phyloP scores from a whole-genome alignment of 2,888 invertebrate genomes.

The Aromia moschata region DNA sequence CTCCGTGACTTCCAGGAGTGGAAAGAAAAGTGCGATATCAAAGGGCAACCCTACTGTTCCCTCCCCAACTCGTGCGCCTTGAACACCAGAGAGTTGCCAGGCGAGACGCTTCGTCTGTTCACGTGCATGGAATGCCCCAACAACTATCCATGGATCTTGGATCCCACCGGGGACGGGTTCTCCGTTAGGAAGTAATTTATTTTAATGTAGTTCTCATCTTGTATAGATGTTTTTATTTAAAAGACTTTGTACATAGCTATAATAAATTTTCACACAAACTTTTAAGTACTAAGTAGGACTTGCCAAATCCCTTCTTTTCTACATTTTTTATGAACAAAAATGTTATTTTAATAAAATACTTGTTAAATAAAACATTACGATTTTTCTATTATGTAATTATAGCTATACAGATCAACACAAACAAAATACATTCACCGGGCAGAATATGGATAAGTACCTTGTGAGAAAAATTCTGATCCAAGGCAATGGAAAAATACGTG shows the following conservation, averaged over 20 bases:
- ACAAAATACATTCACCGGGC: no score
- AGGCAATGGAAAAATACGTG: no score
- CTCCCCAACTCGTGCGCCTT: slow-evolving; percentile 90
- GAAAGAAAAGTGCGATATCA: slow-evolving; percentile 95
- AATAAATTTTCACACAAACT: slow-evolving; percentile 34
- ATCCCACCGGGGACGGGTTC: slow-evolving; percentile 94
- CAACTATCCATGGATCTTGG: slow-evolving; percentile 94
- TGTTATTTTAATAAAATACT: slow-evolving; percentile 35
- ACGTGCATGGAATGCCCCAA: slow-evolving; percentile 97
- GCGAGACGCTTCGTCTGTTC: slow-evolving; percentile 90
- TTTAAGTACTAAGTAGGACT: slow-evolving; percentile 22
- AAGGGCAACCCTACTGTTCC: slow-evolving; percentile 92
- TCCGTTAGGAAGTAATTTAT: slow-evolving; percentile 78
- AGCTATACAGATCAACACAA: no score
- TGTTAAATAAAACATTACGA: slow-evolving; percentile 33
- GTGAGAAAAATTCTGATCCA: no score
- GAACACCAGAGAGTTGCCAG: slow-evolving; percentile 89
- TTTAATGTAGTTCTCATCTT: slow-evolving; percentile 43
- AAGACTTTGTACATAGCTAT: slow-evolving; percentile 56
- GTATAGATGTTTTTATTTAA: slow-evolving; percentile 41
- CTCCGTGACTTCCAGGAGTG: slow-evolving; percentile 93
- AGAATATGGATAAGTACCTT: no score
- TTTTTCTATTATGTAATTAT: slow-evolving; percentile 13
- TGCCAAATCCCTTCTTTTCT: slow-evolving; percentile 32
- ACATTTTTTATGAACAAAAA: slow-evolving; percentile 28